phyloP scores from a whole-genome alignment of 2,797 vertebrate species.

The Phalloptychus januarius region DNA sequence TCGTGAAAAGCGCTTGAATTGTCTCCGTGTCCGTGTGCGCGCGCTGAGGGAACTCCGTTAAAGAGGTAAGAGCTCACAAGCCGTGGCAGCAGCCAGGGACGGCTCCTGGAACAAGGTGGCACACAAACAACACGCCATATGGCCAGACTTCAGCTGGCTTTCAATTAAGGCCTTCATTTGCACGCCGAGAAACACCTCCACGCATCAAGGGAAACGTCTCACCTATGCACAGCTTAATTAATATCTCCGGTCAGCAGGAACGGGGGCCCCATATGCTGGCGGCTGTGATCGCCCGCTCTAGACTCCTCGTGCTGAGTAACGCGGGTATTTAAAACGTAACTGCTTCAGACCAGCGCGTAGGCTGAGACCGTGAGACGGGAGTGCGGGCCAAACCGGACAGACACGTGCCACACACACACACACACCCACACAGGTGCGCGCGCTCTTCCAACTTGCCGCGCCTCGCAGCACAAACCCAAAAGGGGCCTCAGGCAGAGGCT shows the following conservation, averaged over 20 bases:
- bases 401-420: constrained; percentile 14
- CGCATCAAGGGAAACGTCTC: constrained; percentile 65
- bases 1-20: background rate
- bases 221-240: constrained; percentile 64
- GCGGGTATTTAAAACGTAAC: constrained; percentile 58
- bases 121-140: constrained; percentile 71
- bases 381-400: constrained; percentile 45
- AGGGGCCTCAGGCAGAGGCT: constrained; percentile 65
- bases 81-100: constrained; percentile 48
- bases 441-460: constrained; percentile 41
- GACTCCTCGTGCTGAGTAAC: constrained; percentile 55
- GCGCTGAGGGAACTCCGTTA: constrained; percentile 13
- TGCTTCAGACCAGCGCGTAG: constrained; percentile 64
- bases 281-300: constrained; percentile 27
- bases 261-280: constrained; percentile 44
- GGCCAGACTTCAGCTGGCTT: constrained; percentile 68
- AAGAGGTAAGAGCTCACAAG: constrained; percentile 47
- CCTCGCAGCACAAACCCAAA: constrained; percentile 74
- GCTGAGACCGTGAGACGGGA: constrained; percentile 64
- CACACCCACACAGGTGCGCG: constrained; percentile 25
- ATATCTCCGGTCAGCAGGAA: constrained; percentile 58
- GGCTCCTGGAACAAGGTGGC: constrained; percentile 60
- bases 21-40: background rate
- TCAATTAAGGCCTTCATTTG: constrained; percentile 73
- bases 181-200: constrained; percentile 65